These are phyloP conservation scores for Mimumesa dahlbomi DNA, from an alignment of 2,888 invertebrate species.

Conservation along the genomic window DNA sequence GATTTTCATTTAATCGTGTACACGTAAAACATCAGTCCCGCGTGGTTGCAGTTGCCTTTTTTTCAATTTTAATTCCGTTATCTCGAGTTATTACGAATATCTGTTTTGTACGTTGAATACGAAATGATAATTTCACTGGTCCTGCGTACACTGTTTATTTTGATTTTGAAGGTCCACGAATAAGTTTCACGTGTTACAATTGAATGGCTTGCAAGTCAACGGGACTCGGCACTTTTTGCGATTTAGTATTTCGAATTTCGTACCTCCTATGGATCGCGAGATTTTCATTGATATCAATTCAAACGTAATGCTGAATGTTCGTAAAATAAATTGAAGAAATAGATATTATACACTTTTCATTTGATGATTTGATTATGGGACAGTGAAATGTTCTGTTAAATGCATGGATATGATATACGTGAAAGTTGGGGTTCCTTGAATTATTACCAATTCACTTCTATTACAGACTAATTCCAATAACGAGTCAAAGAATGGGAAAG, in stretches of 20 bases:
- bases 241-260: no score
- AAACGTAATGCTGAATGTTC: background rate
- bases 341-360: no score
- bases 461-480: constrained; percentile 65
- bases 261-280: no score
- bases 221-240: no score
- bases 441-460: background rate
- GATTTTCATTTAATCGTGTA: background rate
- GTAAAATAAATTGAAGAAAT: no score
- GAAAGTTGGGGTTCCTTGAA: background rate
- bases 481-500: constrained; percentile 70
- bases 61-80: no score
- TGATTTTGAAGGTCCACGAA: constrained; percentile 14
- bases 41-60: no score
- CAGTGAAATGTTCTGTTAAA: no score
- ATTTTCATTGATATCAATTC: no score
- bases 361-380: no score
- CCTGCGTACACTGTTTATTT: constrained; percentile 30
- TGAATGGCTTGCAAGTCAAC: background rate
- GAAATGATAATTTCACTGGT: constrained; percentile 1
- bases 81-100: background rate
- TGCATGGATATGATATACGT: background rate
- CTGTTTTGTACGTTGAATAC: background rate
- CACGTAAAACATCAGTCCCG: no score
- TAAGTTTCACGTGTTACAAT: background rate